Conservation (phyloP, 2,113 vertebrate species). For the Hippocampus abdominalis region DNA sequence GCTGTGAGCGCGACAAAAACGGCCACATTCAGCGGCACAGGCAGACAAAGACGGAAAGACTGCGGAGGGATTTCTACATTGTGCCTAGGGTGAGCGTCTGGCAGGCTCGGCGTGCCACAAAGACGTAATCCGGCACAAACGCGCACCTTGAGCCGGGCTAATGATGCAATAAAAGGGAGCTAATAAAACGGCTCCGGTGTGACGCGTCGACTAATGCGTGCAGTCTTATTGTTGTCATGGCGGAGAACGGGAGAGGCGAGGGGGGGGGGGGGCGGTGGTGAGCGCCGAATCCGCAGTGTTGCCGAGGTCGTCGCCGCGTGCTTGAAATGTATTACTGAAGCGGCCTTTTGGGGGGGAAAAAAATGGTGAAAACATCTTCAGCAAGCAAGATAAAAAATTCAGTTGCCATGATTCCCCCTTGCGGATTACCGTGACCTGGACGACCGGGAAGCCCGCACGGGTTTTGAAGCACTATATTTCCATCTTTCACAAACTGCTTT, state of each 20-base stretch:
- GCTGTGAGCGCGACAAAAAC: slow-evolving; percentile 56
- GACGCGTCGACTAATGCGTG: slow-evolving; percentile 6
- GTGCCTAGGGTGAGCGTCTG: background rate
- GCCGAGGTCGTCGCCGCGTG: no score
- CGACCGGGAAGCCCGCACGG: no score
- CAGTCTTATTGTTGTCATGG: background rate
- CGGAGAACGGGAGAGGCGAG: no score
- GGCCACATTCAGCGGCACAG: slow-evolving; percentile 13
- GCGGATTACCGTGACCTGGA: no score
- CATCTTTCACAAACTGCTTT: no score
- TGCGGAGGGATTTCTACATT: background rate
- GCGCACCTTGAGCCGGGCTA: slow-evolving; percentile 8
- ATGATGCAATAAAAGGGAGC: slow-evolving; percentile 21
- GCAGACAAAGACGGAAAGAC: slow-evolving; percentile 8
- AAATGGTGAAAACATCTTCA: no score
- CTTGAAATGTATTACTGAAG: no score
- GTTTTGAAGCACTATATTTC: no score
- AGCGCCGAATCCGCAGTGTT: background rate
- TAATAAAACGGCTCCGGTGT: slow-evolving; percentile 10
- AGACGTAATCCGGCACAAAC: slow-evolving; percentile 13
- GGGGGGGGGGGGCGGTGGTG: no score
- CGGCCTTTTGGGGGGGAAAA: no score
- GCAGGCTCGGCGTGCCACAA: slow-evolving; percentile 1
- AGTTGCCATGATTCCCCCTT: no score
- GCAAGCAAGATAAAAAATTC: no score